Percentiles rank a stretch among this genome's conserved stretches.
Conservation (phyloP, 2,113 vertebrate species). For the Centropus bengalensis region DNA sequence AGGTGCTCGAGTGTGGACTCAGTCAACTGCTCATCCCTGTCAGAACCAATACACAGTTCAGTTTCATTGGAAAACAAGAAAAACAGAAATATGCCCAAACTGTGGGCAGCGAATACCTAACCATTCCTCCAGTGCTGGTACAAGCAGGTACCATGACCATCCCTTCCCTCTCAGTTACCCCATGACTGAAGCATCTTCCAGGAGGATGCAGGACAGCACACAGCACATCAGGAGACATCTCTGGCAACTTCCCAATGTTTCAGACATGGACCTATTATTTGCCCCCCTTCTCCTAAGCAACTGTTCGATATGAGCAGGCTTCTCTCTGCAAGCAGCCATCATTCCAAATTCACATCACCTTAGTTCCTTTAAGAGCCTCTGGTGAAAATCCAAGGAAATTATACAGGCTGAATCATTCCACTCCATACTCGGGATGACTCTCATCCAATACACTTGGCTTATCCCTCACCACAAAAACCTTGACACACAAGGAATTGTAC, state of each 20-base stretch:
- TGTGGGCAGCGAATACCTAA: neutral
- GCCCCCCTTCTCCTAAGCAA: neutral
- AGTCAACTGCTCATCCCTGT: neutral
- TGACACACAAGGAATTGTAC: neutral
- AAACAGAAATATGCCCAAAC: rapidly evolving
- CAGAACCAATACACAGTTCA: neutral
- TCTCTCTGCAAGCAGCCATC: neutral
- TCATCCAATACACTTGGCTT: neutral
- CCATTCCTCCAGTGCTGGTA: neutral
- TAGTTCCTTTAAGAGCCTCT: neutral
- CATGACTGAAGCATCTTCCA: rapidly evolving
- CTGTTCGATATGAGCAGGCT: neutral
- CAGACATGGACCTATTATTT: neutral
- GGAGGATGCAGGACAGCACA: neutral
- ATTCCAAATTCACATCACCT: neutral
- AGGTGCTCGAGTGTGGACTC: neutral
- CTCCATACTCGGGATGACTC: slow-evolving; percentile 17
- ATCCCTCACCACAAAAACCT: neutral
- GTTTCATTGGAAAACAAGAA: neutral
- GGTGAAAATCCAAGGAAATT: neutral
- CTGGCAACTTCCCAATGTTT: neutral
- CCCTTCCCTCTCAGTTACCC: neutral
- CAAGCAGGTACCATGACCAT: neutral
- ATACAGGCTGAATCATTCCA: slow-evolving; percentile 35
- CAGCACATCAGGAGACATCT: neutral